Evolutionary conservation across 1,140 invertebrate genomes (phyloP).

Genomic region (Sesamia nonagrioides): DNA sequence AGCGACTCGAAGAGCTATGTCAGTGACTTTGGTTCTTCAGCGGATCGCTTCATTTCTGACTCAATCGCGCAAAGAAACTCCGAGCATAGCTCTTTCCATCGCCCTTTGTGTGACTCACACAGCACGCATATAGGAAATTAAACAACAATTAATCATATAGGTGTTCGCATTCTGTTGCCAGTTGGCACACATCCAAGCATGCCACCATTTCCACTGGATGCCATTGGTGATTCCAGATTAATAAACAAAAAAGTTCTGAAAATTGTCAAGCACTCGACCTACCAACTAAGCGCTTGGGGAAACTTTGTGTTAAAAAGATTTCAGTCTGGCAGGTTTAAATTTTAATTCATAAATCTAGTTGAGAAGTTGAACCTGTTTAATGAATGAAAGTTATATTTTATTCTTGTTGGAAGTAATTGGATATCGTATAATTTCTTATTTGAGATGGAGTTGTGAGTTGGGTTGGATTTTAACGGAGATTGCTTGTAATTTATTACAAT

Average conservation of each 20-base stretch:
- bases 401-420: conserved; percentile 21
- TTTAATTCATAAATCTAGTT: conserved; percentile 16
- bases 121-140: conserved; percentile 30
- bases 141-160: conserved; percentile 47
- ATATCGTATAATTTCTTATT: conserved; percentile 4
- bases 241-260: conserved; percentile 26
- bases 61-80: too few species aligned
- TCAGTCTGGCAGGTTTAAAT: conserved; percentile 6
- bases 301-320: conserved; percentile 9
- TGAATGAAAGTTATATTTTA: conserved; percentile 34
- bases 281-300: background rate
- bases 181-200: conserved; percentile 34
- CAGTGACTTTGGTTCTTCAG: too few species aligned
- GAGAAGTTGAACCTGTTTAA: conserved; percentile 12
- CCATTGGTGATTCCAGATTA: conserved; percentile 40
- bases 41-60: too few species aligned
- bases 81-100: too few species aligned
- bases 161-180: conserved; percentile 38
- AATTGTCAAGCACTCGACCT: background rate
- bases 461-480: background rate
- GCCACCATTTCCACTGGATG: conserved; percentile 24
- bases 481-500: background rate
- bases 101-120: too few species aligned
- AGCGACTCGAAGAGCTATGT: too few species aligned
- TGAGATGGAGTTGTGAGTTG: background rate